Evolutionary conservation across 2,797 vertebrate species (phyloP), one percentile per base, ranked within the genome.

Genomic region (Cephalopachus bancanus): DNA sequence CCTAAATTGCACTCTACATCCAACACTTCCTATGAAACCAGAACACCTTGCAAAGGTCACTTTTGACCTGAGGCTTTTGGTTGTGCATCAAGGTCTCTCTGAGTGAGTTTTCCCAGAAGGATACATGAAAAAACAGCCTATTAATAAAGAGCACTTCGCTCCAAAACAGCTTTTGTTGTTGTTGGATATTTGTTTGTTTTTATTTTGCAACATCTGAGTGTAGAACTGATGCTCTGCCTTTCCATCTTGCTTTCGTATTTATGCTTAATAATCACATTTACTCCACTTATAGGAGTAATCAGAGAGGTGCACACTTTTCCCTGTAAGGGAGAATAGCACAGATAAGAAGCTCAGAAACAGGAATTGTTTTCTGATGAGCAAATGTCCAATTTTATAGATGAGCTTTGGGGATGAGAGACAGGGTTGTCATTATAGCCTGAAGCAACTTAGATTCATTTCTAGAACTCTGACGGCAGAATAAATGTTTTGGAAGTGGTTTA

Each of bases 371-470:
- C 84, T 85, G 87, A 92, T 55, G 95, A 86, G 69, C 75, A 92
- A 95, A 94, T 78, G 92, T 89, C 87, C 93, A n/a, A 53, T 94
- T 93, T 91, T 94, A 89, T 74, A 85, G 96, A 97, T 94, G 95
- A 91, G 83, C 90, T 96, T 62, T 96, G 92, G 75, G 51, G 55
- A 37, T 37, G 76, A 55, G 65, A 71, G 67, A 20, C 26, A 83
- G 33, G 15, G 76, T n/a, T 74, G 72, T 91, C 33, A 4, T 44
- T 60, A 74, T 87, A 57, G 90, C 96, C 98, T 6, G 76, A 92
- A 92, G 97, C 93, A 83, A 91, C n/a, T 28, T 30, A 89, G 86
- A 60, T 8, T 15, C 51, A 51, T 78, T 95, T 91, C 28, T 33
- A 59, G 55, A 78, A 80, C 33, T 90, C 59, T 60, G 49, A 74